phyloP scores from a whole-genome alignment of 2,113 vertebrate genomes.

The Stigmatopora nigra region DNA sequence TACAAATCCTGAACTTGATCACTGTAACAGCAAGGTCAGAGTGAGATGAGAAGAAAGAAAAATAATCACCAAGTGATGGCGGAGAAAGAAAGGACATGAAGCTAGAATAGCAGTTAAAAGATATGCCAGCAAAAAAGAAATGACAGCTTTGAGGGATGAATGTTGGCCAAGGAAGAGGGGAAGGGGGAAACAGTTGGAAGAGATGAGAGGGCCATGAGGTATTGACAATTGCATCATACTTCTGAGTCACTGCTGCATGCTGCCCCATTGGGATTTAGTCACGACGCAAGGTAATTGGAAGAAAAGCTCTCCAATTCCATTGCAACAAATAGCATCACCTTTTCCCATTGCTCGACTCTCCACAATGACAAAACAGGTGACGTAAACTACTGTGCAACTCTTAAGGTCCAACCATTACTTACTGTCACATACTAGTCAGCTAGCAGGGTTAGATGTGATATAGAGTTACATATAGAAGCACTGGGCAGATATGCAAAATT shows the following conservation, averaged over 20 bases:
- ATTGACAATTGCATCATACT: conserved; percentile 59
- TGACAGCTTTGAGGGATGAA: conserved; percentile 45
- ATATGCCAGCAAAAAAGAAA: conserved; percentile 44
- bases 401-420: no score
- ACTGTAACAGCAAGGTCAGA: conserved; percentile 23
- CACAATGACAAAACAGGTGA: conserved; percentile 49
- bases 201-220: conserved; percentile 35
- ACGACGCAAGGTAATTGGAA: conserved; percentile 19
- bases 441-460: no score
- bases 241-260: conserved; percentile 42
- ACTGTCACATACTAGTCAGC: no score
- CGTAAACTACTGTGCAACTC: no score
- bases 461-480: no score
- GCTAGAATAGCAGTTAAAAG: conserved; percentile 44
- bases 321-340: conserved; percentile 45
- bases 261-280: conserved; percentile 20
- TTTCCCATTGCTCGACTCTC: conserved; percentile 45
- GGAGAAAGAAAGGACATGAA: conserved; percentile 30
- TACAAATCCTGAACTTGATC: conserved; percentile 27
- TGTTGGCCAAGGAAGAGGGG: conserved; percentile 31
- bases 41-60: conserved; percentile 20
- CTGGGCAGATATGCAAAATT: no score
- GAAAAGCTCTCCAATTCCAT: conserved; percentile 4
- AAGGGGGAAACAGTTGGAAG: conserved; percentile 38
- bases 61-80: conserved; percentile 29